Percentiles rank a stretch among this genome's conserved stretches.
phyloP scores from a whole-genome alignment of 2,888 invertebrate species.

The Ichneumoninae sp. region DNA sequence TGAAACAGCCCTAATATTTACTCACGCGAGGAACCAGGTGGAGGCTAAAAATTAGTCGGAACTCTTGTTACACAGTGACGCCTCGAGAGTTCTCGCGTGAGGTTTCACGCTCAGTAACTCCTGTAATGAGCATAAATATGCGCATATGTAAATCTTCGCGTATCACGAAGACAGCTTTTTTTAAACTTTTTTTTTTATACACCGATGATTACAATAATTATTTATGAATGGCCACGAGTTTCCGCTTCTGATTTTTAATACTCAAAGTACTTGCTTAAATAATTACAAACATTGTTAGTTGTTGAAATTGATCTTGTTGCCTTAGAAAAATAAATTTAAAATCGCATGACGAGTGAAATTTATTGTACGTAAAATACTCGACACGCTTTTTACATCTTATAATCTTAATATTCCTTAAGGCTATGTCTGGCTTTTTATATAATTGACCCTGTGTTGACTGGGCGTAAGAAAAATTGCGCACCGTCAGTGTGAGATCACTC shows the following conservation, averaged over 20 bases:
- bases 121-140: no score
- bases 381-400: not conserved
- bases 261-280: no score
- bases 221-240: no score
- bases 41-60: slow-evolving; percentile 3
- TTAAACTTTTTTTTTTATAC: no score
- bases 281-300: no score
- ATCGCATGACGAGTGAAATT: no score
- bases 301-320: no score
- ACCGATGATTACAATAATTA: no score
- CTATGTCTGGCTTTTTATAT: not conserved
- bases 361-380: not conserved
- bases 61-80: not conserved
- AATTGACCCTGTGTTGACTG: slow-evolving; percentile 6
- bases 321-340: no score
- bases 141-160: not conserved
- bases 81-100: not conserved
- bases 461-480: not conserved
- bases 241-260: no score
- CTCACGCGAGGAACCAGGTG: not conserved
- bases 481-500: not conserved
- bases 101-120: no score
- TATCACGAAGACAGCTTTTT: not conserved
- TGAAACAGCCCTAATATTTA: no score
- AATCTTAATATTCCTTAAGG: not conserved